Percentiles rank a stretch among this genome's conserved stretches.
Evolutionary conservation across 2,888 invertebrate genomes (phyloP).

Genomic region (Mythimna albipuncta): DNA sequence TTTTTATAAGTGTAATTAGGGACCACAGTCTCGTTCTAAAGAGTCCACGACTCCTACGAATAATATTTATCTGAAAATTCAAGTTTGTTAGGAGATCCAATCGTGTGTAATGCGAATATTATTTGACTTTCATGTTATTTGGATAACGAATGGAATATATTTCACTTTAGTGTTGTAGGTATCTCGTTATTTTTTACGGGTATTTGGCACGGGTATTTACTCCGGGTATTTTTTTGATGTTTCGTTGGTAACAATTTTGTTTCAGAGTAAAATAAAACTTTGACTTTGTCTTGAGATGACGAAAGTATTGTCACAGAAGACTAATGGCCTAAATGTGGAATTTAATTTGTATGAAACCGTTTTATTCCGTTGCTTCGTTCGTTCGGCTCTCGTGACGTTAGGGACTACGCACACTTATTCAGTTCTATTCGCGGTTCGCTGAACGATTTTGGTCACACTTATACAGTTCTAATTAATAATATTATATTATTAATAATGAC

Average conservation of each 20-base stretch:
- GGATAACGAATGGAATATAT: conserved; percentile 15
- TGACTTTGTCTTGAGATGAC: neutral
- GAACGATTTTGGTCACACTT: no score
- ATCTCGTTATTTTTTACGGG: conserved; percentile 37
- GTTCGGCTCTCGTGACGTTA: no score
- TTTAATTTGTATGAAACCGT: no score
- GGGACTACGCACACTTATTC: no score
- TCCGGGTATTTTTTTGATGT: conserved; percentile 1
- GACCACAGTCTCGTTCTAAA: no score
- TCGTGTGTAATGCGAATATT: neutral
- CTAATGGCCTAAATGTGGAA: neutral
- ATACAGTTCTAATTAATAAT: no score
- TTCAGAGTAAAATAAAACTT: neutral
- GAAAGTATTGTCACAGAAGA: neutral
- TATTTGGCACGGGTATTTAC: neutral
- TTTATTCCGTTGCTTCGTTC: no score
- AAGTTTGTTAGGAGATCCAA: conserved; percentile 1
- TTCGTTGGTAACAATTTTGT: neutral
- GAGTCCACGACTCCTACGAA: neutral
- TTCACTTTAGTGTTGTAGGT: conserved; percentile 4
- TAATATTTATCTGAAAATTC: conserved; percentile 10
- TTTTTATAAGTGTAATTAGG: no score
- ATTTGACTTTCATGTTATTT: conserved; percentile 24
- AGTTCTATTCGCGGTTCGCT: no score
- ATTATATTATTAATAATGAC: no score